A percentile compares a stretch with the other conserved stretches of the same genome.
phyloP scores from a whole-genome alignment of 1,140 invertebrate genomes.

The Nautilus pompilius region DNA sequence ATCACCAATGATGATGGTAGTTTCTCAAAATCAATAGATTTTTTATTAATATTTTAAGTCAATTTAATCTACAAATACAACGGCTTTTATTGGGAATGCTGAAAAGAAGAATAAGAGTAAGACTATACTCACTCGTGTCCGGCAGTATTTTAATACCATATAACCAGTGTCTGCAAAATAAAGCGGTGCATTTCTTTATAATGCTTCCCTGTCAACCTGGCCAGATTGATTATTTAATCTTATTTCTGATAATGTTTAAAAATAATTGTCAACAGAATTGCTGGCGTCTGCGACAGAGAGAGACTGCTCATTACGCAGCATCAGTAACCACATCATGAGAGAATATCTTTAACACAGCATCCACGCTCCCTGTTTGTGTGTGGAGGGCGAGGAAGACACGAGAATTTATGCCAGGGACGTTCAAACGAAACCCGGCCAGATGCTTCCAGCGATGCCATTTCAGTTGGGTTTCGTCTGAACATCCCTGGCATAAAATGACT shows the following conservation, averaged over 20 bases:
- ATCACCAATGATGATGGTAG: background rate
- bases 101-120: background rate
- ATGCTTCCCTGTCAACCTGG: too few relatives aligned
- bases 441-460: too few relatives aligned
- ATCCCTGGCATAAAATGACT: too few relatives aligned
- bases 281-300: background rate
- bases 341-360: background rate
- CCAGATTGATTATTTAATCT: background rate
- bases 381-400: too few relatives aligned
- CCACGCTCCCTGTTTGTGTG: background rate
- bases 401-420: too few relatives aligned
- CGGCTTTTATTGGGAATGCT: background rate
- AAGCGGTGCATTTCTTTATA: too few relatives aligned
- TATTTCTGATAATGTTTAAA: conserved; percentile 1
- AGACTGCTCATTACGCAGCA: background rate
- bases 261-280: background rate
- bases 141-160: conserved; percentile 71
- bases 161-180: conserved; percentile 72
- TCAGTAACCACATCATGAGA: background rate
- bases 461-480: too few relatives aligned
- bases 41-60: background rate
- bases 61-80: background rate
- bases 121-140: background rate
- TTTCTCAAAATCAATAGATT: background rate
- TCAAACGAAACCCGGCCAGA: too few relatives aligned